Percentiles rank a stretch among this genome's conserved stretches.
phyloP scores from a whole-genome alignment of 2,797 vertebrate genomes.

The Leontocebus nigricollis region DNA sequence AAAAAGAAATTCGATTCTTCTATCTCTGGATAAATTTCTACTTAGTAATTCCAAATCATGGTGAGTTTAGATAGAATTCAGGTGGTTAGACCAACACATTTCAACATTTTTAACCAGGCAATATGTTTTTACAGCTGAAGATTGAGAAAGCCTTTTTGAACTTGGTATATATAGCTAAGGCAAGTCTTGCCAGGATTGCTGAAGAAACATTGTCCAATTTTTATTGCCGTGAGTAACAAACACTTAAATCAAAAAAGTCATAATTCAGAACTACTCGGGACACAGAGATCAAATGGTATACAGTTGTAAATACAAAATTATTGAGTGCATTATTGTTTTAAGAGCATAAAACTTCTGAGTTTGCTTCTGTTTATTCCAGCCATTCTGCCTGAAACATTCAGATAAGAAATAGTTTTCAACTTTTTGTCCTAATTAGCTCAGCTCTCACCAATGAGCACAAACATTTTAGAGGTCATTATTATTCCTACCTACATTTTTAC shows the following conservation, averaged over 20 bases:
- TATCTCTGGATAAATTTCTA: not conserved
- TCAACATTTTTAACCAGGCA: not conserved
- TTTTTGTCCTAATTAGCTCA: conserved; percentile 60
- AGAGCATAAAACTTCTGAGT: not conserved
- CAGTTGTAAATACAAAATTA: not conserved
- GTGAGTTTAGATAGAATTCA: not conserved
- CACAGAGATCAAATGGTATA: not conserved
- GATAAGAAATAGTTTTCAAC: conserved; percentile 22
- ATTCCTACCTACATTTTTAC: conserved; percentile 66
- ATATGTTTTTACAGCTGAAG: not conserved
- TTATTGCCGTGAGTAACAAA: not conserved
- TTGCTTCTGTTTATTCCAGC: not conserved
- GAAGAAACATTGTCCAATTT: not conserved
- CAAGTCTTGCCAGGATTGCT: not conserved
- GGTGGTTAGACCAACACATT: not conserved
- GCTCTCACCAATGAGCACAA: conserved; percentile 54
- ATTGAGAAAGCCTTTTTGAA: not conserved
- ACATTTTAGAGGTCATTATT: conserved; percentile 61
- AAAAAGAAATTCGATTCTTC: not conserved
- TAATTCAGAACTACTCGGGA: not conserved
- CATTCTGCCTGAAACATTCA: not conserved
- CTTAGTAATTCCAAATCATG: not conserved
- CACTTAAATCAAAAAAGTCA: not conserved
- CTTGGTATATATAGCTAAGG: not conserved
- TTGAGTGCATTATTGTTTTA: not conserved